Percentiles rank a stretch among this genome's conserved stretches.
Evolutionary conservation across 2,113 vertebrate genomes (phyloP).

Genomic region (Lamprotornis superbus): DNA sequence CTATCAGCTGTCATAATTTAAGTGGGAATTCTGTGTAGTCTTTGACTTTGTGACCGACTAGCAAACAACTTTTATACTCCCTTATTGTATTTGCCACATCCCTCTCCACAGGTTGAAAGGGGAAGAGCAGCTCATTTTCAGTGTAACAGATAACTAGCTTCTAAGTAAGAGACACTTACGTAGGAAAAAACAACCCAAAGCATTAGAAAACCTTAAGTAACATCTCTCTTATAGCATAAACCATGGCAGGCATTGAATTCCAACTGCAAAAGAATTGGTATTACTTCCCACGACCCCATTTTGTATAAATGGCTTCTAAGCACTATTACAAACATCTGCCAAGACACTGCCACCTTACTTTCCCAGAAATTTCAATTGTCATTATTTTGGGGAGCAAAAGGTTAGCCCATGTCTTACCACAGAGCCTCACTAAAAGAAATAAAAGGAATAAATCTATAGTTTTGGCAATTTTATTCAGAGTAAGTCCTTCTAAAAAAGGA

Average conservation of each 20-base stretch:
- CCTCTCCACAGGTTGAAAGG: neutral
- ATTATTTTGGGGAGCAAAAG: neutral
- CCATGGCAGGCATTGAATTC: neutral
- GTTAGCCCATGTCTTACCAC: neutral
- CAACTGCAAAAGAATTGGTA: neutral
- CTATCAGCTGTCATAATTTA: neutral
- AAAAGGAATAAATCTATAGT: neutral
- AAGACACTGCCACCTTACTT: neutral
- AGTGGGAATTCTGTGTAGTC: neutral
- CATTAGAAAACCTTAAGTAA: neutral
- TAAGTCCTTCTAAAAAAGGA: neutral
- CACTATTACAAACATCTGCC: neutral
- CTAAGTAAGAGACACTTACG: neutral
- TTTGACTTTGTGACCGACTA: neutral
- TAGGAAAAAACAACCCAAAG: neutral
- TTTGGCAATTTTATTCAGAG: neutral
- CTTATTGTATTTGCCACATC: neutral
- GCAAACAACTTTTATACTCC: neutral
- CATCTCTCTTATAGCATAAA: neutral
- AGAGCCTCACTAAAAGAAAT: neutral
- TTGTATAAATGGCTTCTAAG: neutral
- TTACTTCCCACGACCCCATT: neutral
- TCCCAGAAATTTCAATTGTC: neutral
- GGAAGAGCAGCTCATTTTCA: neutral
- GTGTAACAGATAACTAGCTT: neutral